A percentile compares a stretch with the other conserved stretches of the same genome.
Evolutionary conservation across 2,888 invertebrate genomes (phyloP).

Genomic region (Campoplex capitator): DNA sequence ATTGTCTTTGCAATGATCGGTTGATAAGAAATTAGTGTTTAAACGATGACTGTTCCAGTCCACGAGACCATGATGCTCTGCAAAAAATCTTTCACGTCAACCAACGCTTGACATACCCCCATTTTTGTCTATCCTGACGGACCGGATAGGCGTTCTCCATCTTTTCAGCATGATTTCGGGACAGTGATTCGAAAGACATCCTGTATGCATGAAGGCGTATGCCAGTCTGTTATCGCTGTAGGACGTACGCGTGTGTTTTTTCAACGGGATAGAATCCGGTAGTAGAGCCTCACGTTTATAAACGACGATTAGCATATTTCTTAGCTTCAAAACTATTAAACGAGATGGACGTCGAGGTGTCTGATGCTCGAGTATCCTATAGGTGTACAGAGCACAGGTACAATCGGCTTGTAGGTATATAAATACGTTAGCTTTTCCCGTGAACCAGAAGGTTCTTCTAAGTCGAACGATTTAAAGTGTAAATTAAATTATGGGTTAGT

Average conservation of each 20-base stretch:
- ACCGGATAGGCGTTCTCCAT: neutral
- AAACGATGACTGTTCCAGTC: neutral
- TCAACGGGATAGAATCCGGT: slow-evolving; percentile 61
- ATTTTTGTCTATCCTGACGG: neutral
- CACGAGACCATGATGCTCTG: too few species aligned
- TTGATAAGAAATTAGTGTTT: neutral
- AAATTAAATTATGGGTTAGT: slow-evolving; percentile 1
- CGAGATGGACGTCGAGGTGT: slow-evolving; percentile 53
- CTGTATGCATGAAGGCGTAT: neutral
- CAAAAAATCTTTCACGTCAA: too few species aligned
- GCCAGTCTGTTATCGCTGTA: slow-evolving; percentile 38
- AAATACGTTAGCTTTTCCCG: neutral
- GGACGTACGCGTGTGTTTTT: slow-evolving; percentile 29
- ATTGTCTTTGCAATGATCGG: neutral
- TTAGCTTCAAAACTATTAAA: slow-evolving; percentile 40
- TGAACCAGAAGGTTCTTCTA: slow-evolving; percentile 2
- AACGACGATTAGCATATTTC: slow-evolving; percentile 60
- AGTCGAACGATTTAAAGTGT: neutral
- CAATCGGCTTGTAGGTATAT: neutral
- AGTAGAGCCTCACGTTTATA: slow-evolving; percentile 21
- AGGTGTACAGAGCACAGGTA: slow-evolving; percentile 29
- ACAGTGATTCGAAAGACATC: neutral
- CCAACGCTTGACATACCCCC: neutral
- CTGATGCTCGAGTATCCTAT: neutral
- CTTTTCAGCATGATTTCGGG: neutral